phyloP scores from a whole-genome alignment of 1,140 invertebrate genomes.

The Mylabris phalerata region DNA sequence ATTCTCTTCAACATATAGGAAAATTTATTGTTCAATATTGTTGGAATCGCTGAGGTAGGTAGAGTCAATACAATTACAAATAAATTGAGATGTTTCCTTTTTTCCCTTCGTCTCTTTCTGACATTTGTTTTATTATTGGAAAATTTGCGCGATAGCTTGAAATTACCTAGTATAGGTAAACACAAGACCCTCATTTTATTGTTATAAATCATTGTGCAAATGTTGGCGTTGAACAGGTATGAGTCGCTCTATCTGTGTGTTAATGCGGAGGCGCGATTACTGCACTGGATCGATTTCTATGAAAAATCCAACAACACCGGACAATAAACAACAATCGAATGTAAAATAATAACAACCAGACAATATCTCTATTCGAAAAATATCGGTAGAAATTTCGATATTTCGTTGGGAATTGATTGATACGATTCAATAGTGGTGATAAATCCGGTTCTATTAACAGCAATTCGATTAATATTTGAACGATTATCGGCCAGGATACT shows the following conservation, averaged over 20 bases:
- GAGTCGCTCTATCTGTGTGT: neutral
- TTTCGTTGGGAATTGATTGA: no score
- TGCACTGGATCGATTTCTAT: neutral
- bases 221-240: neutral
- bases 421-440: no score
- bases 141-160: neutral
- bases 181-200: neutral
- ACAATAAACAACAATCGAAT: no score
- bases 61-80: slow-evolving; percentile 17
- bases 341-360: no score
- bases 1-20: neutral
- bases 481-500: no score
- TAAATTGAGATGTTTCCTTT: slow-evolving; percentile 30
- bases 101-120: slow-evolving; percentile 1
- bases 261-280: neutral
- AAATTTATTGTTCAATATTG: slow-evolving; percentile 23
- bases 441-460: no score
- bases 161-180: neutral
- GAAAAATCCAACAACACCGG: no score
- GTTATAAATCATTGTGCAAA: no score
- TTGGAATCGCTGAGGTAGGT: slow-evolving; percentile 24
- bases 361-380: no score
- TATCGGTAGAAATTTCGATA: no score
- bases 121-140: neutral
- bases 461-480: no score